phyloP scores from a whole-genome alignment of 2,797 vertebrate genomes.

The Sebastes hopkinsi region DNA sequence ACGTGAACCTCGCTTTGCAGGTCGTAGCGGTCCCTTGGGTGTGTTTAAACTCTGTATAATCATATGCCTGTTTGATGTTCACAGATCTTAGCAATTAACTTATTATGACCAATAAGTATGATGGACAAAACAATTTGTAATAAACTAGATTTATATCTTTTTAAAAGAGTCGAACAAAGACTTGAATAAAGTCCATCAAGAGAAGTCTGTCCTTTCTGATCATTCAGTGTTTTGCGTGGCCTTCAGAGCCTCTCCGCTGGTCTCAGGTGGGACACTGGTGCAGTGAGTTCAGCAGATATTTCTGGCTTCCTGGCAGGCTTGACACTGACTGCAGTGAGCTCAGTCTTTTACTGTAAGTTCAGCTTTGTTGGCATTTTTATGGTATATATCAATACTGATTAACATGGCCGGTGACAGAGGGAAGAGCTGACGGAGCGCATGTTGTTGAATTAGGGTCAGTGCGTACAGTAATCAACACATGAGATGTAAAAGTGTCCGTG shows the following conservation, averaged over 20 bases:
- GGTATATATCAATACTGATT: constrained; percentile 47
- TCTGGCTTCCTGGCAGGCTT: constrained; percentile 37
- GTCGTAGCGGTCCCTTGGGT: neutral
- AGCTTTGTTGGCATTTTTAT: constrained; percentile 58
- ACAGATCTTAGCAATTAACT: neutral
- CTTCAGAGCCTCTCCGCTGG: constrained; percentile 11
- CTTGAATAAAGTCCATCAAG: neutral
- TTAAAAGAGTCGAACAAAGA: neutral
- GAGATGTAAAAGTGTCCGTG: neutral
- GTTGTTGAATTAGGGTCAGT: neutral
- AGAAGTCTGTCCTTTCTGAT: neutral
- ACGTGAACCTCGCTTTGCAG: neutral
- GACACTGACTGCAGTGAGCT: constrained; percentile 37
- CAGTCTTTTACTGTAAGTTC: constrained; percentile 28
- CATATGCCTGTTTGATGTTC: neutral
- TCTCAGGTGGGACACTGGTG: constrained; percentile 55
- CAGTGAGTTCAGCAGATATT: constrained; percentile 72
- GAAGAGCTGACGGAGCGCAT: neutral
- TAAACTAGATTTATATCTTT: neutral
- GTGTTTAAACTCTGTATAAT: neutral
- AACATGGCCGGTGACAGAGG: constrained; percentile 20
- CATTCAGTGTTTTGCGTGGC: neutral
- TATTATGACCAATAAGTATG: neutral
- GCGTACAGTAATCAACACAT: constrained; percentile 13
- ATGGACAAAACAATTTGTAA: neutral